Percentiles rank a stretch among this genome's conserved stretches.
Conservation (phyloP, 2,113 vertebrate species). For the Erinaceus europaeus region DNA sequence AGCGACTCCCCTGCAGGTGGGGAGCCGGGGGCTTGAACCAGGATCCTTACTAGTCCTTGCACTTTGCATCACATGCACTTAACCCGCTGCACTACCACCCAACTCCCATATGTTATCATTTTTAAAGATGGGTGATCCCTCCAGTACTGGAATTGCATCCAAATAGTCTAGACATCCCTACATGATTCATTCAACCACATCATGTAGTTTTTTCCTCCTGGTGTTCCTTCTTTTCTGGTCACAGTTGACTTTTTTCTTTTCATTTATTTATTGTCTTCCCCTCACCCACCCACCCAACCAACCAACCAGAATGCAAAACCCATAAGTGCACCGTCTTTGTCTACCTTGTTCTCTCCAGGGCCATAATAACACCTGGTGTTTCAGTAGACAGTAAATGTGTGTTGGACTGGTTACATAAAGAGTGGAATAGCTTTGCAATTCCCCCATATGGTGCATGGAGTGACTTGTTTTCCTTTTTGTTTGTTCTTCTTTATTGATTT, state of each 20-base stretch:
- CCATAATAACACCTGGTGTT: background rate
- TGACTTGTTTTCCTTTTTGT: background rate
- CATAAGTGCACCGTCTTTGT: background rate
- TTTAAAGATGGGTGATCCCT: too few relatives aligned
- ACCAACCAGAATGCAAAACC: background rate
- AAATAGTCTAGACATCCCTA: background rate
- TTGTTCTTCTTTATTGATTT: too few relatives aligned
- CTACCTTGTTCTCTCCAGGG: background rate
- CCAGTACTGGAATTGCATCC: too few relatives aligned
- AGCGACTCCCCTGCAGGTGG: too few relatives aligned
- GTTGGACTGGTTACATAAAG: background rate
- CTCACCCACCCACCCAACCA: too few relatives aligned
- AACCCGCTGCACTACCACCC: too few relatives aligned
- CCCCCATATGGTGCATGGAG: too few relatives aligned
- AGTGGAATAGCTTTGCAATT: background rate
- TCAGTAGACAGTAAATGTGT: background rate
- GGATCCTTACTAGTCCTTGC: too few relatives aligned
- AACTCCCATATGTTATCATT: too few relatives aligned
- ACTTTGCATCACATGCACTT: too few relatives aligned
- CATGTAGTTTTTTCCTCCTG: background rate
- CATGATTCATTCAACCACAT: accelerated
- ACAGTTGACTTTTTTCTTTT: background rate
- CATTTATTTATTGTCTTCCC: background rate
- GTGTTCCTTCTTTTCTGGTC: background rate
- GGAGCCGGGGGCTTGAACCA: too few relatives aligned